phyloP scores from a whole-genome alignment of 2,888 invertebrate species.

The Limnephilus auricula region DNA sequence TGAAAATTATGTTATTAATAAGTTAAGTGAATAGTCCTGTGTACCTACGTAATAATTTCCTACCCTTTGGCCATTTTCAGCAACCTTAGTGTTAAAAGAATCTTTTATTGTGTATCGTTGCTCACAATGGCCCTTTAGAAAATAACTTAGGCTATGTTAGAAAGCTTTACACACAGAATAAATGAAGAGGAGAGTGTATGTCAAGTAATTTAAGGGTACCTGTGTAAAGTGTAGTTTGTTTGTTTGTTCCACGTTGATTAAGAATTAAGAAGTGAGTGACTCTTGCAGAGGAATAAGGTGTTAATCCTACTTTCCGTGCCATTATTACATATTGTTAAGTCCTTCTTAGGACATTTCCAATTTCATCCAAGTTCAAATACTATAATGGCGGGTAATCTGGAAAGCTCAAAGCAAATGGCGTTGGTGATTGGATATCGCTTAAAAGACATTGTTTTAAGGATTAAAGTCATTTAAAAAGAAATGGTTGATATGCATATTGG shows the following conservation, averaged over 20 bases:
- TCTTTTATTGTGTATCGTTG: neutral
- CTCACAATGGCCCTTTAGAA: neutral
- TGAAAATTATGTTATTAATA: neutral
- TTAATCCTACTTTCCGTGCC: neutral
- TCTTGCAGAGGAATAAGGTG: neutral
- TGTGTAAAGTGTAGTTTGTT: conserved; percentile 55
- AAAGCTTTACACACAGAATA: neutral
- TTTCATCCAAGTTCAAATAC: too few species aligned
- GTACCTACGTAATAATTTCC: neutral
- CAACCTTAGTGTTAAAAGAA: neutral
- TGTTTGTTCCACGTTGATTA: neutral
- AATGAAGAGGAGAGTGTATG: neutral
- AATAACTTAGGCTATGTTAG: neutral
- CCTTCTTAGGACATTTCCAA: neutral
- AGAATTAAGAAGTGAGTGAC: neutral
- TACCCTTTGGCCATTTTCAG: neutral
- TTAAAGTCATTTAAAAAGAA: too few species aligned
- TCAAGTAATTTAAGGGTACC: conserved; percentile 53
- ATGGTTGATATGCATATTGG: too few species aligned
- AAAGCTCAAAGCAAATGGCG: too few species aligned
- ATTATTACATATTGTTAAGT: neutral
- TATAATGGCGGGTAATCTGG: too few species aligned
- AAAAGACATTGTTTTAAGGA: too few species aligned
- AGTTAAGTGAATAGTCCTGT: neutral
- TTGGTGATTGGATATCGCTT: too few species aligned